Evolutionary conservation across 2,888 invertebrate species (phyloP).

Genomic region (Torymus auratus): DNA sequence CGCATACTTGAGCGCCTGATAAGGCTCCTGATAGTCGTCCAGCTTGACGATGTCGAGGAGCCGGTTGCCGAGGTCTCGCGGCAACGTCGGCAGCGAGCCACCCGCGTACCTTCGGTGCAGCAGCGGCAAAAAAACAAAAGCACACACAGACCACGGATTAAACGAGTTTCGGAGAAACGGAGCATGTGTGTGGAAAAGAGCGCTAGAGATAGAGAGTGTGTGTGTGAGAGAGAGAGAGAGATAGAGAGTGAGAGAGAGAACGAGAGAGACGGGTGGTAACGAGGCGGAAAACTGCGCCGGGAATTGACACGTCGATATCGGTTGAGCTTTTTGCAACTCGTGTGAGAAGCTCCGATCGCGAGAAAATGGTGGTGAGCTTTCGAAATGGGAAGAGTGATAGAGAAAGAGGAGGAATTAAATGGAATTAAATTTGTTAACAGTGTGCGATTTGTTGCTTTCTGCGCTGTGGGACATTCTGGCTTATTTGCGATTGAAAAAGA

Average conservation of each 20-base stretch:
- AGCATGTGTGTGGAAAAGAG: background rate
- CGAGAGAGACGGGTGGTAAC: slow-evolving; percentile 19
- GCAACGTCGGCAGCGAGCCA: slow-evolving; percentile 72
- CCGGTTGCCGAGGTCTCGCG: slow-evolving; percentile 78
- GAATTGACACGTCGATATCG: slow-evolving; percentile 28
- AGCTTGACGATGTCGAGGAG: slow-evolving; percentile 81
- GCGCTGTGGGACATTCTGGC: too few species aligned
- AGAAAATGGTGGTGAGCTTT: background rate
- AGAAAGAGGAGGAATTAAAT: slow-evolving; percentile 10
- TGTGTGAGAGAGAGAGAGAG: background rate
- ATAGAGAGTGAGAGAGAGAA: background rate
- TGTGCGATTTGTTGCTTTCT: background rate
- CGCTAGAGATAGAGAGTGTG: too few species aligned
- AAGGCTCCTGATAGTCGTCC: slow-evolving; percentile 88
- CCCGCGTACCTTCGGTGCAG: slow-evolving; percentile 71
- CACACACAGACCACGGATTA: slow-evolving; percentile 51
- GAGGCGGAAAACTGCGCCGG: slow-evolving; percentile 26
- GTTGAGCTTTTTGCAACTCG: slow-evolving; percentile 11
- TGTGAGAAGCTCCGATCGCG: background rate
- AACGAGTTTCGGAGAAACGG: slow-evolving; percentile 13
- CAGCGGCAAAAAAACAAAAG: slow-evolving; percentile 31
- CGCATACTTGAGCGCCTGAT: slow-evolving; percentile 86
- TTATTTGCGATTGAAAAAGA: too few species aligned
- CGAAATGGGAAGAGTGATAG: background rate
- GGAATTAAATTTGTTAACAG: slow-evolving; percentile 31